phyloP scores from a whole-genome alignment of 2,113 vertebrate genomes.

The Pollachius pollachius region DNA sequence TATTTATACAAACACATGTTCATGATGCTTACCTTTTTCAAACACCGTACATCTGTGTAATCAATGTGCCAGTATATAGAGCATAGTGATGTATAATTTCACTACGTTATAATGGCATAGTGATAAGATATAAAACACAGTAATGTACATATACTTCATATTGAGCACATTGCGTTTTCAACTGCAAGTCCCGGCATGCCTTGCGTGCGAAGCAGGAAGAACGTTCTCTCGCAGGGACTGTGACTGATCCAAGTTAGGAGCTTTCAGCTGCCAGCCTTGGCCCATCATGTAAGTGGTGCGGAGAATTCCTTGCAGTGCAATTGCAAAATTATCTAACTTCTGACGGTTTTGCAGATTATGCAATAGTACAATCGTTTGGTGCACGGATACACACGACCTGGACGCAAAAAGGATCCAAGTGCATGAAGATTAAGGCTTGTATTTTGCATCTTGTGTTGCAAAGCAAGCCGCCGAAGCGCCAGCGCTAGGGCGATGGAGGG shows the following conservation, averaged over 20 bases:
- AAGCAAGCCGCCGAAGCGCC: constrained; percentile 80
- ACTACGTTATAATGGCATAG: neutral
- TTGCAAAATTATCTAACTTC: constrained; percentile 71
- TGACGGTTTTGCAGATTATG: constrained; percentile 75
- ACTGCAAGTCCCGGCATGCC: constrained; percentile 82
- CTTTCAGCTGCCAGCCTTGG: constrained; percentile 87
- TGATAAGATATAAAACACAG: too few species aligned
- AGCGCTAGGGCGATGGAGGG: constrained; percentile 72
- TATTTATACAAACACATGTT: too few species aligned
- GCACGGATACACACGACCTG: constrained; percentile 77
- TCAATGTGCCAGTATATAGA: neutral
- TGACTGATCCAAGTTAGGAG: constrained; percentile 90
- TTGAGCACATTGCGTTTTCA: neutral
- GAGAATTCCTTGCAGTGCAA: constrained; percentile 81
- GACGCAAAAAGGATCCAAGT: constrained; percentile 79
- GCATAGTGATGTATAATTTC: neutral
- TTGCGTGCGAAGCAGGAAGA: constrained; percentile 77
- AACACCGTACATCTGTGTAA: too few species aligned
- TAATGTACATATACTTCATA: neutral
- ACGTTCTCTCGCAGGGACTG: constrained; percentile 81
- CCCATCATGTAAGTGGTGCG: constrained; percentile 91
- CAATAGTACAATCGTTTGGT: constrained; percentile 66
- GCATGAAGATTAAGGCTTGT: constrained; percentile 85
- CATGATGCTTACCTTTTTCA: too few species aligned
- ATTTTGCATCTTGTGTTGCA: constrained; percentile 92